Evolutionary conservation across 2,797 vertebrate genomes (phyloP).

Genomic region (Streptopelia turtur): DNA sequence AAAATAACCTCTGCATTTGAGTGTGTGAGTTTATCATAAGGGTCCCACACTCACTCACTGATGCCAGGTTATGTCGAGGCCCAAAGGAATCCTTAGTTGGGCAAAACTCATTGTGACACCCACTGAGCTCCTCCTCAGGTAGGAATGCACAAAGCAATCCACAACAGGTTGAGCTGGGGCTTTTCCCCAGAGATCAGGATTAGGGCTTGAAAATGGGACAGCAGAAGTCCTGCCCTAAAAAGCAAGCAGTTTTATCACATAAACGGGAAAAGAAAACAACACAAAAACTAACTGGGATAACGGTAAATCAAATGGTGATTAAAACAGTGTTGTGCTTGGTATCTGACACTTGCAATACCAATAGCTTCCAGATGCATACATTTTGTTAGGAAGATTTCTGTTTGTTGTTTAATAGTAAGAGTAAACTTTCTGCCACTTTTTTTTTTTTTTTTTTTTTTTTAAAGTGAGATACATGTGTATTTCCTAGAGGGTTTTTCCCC

Average conservation of each 20-base stretch:
- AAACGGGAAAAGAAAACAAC: neutral
- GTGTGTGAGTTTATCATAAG: accelerated
- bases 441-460: neutral
- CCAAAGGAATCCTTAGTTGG: neutral
- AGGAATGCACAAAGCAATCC: neutral
- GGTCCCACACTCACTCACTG: accelerated
- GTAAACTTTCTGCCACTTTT: neutral
- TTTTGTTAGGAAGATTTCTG: neutral
- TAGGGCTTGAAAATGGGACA: neutral
- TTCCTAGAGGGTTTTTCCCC: neutral
- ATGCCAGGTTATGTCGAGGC: neutral
- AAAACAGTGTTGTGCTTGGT: accelerated
- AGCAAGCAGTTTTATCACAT: neutral
- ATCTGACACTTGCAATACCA: accelerated
- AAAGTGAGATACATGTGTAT: neutral
- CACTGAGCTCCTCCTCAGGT: neutral
- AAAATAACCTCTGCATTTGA: neutral
- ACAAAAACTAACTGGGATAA: neutral
- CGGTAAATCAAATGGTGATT: neutral
- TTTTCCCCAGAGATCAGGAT: neutral
- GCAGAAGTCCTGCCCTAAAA: neutral
- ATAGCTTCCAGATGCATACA: accelerated
- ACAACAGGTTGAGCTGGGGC: neutral
- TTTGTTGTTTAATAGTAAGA: neutral
- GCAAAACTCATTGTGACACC: accelerated